These are phyloP conservation scores for Ethmia dodecea DNA, from an alignment of 2,888 invertebrate species.

Conservation along the genomic window DNA sequence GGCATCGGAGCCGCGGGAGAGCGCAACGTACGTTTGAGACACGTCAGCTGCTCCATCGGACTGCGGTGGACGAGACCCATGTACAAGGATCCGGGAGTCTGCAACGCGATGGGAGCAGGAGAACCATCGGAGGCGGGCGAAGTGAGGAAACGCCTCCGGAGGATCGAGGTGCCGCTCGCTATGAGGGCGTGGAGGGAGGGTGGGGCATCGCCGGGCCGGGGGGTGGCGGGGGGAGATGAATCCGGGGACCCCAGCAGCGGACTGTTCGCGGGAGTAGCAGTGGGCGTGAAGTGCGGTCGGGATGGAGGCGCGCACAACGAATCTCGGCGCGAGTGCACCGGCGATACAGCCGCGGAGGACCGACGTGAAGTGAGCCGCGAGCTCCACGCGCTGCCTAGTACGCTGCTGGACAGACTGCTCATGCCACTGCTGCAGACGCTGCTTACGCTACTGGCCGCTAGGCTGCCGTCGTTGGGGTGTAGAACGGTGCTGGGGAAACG, in stretches of 20 bases:
- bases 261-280: slow-evolving; percentile 93
- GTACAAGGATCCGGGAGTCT: slow-evolving; percentile 78
- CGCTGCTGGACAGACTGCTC: slow-evolving; percentile 68
- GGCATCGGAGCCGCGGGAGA: slow-evolving; percentile 62
- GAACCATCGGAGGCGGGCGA: slow-evolving; percentile 78
- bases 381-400: slow-evolving; percentile 79
- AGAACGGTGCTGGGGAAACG: slow-evolving; percentile 84
- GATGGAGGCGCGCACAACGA: slow-evolving; percentile 86
- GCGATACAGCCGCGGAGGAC: slow-evolving; percentile 69
- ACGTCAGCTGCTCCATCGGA: slow-evolving; percentile 88
- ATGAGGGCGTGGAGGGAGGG: slow-evolving; percentile 74
- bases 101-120: slow-evolving; percentile 80
- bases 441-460: slow-evolving; percentile 81
- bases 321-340: slow-evolving; percentile 84
- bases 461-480: slow-evolving; percentile 91
- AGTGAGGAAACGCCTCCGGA: slow-evolving; percentile 70
- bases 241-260: slow-evolving; percentile 82
- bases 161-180: slow-evolving; percentile 65
- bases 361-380: slow-evolving; percentile 79
- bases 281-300: slow-evolving; percentile 85
- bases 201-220: slow-evolving; percentile 81
- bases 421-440: slow-evolving; percentile 79
- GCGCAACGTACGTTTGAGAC: slow-evolving; percentile 77
- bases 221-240: slow-evolving; percentile 70
- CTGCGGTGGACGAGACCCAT: slow-evolving; percentile 81